Evolutionary conservation across 1,140 invertebrate genomes (phyloP), one percentile per base, ranked within the genome.

Genomic region (Oryctes rhinoceros): DNA sequence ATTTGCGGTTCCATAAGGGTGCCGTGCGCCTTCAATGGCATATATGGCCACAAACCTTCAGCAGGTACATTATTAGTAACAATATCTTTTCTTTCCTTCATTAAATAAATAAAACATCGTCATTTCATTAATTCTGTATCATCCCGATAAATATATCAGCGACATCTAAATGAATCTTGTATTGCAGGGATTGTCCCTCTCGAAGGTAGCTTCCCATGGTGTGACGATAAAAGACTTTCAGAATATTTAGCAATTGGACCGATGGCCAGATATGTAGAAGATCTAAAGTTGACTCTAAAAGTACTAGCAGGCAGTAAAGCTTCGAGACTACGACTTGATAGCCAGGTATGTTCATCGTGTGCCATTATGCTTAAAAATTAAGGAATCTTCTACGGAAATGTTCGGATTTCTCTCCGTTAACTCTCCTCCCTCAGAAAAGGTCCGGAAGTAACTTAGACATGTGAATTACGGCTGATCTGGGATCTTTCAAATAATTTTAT

Each of bases 31-130:
- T 97, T 95, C 85, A 95, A 93, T 88, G 96, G 97, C 20, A 89
- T 98, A 39, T 98, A 95, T 86, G 96, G 96, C 35, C 95, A 97
- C 86, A 97, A 97, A 85, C 93, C 96, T 18, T 93, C 95, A 0
- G 89, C 91, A 82, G 92, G 24, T 30, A 30, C 24, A n/a, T n/a
- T n/a, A n/a, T n/a, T n/a, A n/a, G n/a, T n/a, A n/a, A n/a, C n/a
- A n/a, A n/a, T n/a, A n/a, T n/a, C n/a, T n/a, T 30, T 30, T 30
- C 24, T 30, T 30, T 30, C 2, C 24, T 30, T 30, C 2, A 30
- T 0, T 30, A 30, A 30, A 2, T 30, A 30, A 30, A 30, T 30
- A 30, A 30, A 30, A 2, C 24, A 30, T 30, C 24, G 0, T 30
- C 24, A 30, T 30, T 30, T 30, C 24, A 30, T n/a, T 48, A n/a